Conservation (phyloP, 2,797 vertebrate species). For the Sphenodon punctatus region DNA sequence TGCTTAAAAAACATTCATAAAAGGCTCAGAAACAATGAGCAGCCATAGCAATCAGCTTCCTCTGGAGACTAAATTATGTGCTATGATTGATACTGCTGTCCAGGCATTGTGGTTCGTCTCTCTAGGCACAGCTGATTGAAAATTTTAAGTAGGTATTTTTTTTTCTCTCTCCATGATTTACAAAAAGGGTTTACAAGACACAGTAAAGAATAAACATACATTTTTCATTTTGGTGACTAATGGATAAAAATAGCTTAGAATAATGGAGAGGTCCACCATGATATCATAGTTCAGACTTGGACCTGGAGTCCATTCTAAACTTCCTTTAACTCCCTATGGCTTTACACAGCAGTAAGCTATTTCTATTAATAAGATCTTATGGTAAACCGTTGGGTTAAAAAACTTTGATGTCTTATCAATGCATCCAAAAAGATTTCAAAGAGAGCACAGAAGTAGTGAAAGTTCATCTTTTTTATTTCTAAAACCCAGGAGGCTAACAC, state of each 20-base stretch:
- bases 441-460: slow-evolving; percentile 51
- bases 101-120: slow-evolving; percentile 21
- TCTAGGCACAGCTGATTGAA: slow-evolving; percentile 23
- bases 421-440: slow-evolving; percentile 55
- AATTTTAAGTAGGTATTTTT: slow-evolving; percentile 18
- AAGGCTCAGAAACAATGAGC: slow-evolving; percentile 22
- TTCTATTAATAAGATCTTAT: slow-evolving; percentile 26
- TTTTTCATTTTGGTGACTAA: not conserved
- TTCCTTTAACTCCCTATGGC: not conserved
- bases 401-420: slow-evolving; percentile 52
- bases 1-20: slow-evolving; percentile 22
- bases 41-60: slow-evolving; percentile 23
- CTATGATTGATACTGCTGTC: slow-evolving; percentile 30
- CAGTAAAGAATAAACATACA: not conserved
- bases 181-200: slow-evolving; percentile 13
- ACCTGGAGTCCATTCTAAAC: not conserved
- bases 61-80: slow-evolving; percentile 8
- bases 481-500: slow-evolving; percentile 52
- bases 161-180: slow-evolving; percentile 26
- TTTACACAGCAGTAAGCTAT: not conserved
- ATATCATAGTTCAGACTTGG: not conserved
- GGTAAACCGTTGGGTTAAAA: slow-evolving; percentile 53
- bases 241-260: not conserved
- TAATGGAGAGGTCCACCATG: not conserved
- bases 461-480: slow-evolving; percentile 70